These are phyloP conservation scores for Reticulitermes lucifugus DNA, from an alignment of 2,888 invertebrate species.

Conservation along the genomic window DNA sequence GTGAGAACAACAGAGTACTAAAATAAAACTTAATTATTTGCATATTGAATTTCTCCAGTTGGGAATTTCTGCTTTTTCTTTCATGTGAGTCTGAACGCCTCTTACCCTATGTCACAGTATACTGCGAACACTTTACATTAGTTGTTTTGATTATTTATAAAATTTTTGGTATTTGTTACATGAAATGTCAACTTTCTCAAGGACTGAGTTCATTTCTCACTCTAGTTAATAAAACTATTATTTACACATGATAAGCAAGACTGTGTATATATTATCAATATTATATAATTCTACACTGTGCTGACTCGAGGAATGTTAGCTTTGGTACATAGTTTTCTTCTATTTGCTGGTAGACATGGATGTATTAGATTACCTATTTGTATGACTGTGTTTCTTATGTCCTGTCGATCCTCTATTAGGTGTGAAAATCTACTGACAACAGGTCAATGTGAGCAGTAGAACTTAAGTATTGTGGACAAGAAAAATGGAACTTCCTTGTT, in stretches of 20 bases:
- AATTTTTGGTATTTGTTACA: conserved; percentile 45
- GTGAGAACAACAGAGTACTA: too few relatives aligned
- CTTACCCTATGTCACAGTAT: neutral
- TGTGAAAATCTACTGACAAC: neutral
- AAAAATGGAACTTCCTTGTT: neutral
- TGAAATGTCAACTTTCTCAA: conserved; percentile 20
- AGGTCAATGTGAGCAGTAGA: neutral
- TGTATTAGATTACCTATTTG: neutral
- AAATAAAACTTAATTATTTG: too few relatives aligned
- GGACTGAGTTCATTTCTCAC: conserved; percentile 7
- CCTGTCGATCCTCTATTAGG: neutral
- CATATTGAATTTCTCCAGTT: too few relatives aligned
- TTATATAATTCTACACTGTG: conserved; percentile 44
- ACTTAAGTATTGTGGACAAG: neutral
- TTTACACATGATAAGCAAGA: conserved; percentile 43
- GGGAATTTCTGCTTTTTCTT: too few relatives aligned
- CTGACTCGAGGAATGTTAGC: conserved; percentile 75
- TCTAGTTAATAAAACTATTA: conserved; percentile 22
- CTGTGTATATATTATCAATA: conserved; percentile 37
- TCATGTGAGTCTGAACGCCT: too few relatives aligned
- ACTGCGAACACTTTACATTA: neutral
- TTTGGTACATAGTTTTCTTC: conserved; percentile 69
- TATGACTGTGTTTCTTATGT: neutral
- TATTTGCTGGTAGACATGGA: conserved; percentile 28
- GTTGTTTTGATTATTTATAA: conserved; percentile 23